Evolutionary conservation across 2,888 invertebrate species (phyloP), one percentile per base, ranked within the genome.

Genomic region (Oscheius sp.): DNA sequence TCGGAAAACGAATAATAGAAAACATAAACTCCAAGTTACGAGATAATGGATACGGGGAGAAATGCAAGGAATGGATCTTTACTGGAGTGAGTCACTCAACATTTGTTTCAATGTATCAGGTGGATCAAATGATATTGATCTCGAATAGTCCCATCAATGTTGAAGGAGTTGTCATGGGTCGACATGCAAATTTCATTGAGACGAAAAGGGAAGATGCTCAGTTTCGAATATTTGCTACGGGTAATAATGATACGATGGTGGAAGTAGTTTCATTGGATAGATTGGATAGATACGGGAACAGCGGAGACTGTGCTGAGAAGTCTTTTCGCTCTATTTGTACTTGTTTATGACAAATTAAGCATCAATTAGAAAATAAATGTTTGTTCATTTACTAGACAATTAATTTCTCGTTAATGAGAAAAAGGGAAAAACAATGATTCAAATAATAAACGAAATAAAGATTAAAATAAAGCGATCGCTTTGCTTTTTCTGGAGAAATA

Each of bases 251-350:
- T 24, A 14, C 28, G 2, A 17, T 32, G 2, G 20, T 51, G 20
- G 51, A 51, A 2, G 28, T 51, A 12, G 14, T 51, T 32, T 32
- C 28, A 2, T 30, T 51, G 17, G 51, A 51, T 51, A 26, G 51
- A n/a, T 14, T 51, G 20, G 51, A 51, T 26, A 28, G 51, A 4
- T 51, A 51, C 20, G 51, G 30, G 17, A n/a, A 26, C 6, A 30
- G 14, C 20, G 51, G 51, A 14, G 17, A 32, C n/a, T 51, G 51
- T 51, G 51, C 30, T 3, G 26, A 14, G 17, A 51, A 32, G 51
- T n/a, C 51, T 32, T 51, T 51, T n/a, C 51, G 30, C 14, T 17
- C 51, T 2, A 28, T 51, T 51, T 51, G 51, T 30, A 32, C 28
- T 5, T 51, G 51, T 51, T 14, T 45, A 8, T 45, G 9, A 45